Percentiles rank a stretch among this genome's conserved stretches.
These are phyloP conservation scores for Drosophila pallidifrons DNA, from an alignment of 1,140 invertebrate species.

Conservation along the genomic window DNA sequence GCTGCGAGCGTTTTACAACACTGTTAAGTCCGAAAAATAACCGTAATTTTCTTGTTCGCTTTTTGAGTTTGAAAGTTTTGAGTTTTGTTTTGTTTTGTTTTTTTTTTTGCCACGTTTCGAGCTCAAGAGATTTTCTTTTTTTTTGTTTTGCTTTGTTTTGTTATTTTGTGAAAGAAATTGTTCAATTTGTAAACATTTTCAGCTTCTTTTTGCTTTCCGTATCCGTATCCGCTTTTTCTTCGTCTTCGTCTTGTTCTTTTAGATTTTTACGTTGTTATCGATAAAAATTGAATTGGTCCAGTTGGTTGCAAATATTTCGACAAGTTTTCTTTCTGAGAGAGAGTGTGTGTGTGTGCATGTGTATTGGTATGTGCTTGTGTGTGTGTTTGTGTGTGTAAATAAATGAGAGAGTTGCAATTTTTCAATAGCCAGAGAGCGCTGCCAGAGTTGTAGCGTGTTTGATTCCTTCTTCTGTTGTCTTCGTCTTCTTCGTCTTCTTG, in stretches of 20 bases:
- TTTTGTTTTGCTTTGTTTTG: conserved; percentile 10
- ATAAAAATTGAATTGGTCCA: conserved; percentile 82
- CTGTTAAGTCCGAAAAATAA: conserved; percentile 50
- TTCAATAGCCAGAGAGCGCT: conserved; percentile 77
- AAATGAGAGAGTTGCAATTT: conserved; percentile 28
- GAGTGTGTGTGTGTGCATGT: conserved; percentile 12
- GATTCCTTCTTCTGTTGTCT: conserved; percentile 22
- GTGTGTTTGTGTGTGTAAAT: conserved; percentile 38
- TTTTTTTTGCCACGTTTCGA: conserved; percentile 27
- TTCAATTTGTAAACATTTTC: conserved; percentile 44
- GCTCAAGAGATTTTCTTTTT: conserved; percentile 28
- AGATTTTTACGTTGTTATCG: conserved; percentile 48
- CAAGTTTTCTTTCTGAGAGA: conserved; percentile 39
- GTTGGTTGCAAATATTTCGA: conserved; percentile 66
- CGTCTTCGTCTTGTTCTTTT: conserved; percentile 31
- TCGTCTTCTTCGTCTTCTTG: conserved; percentile 29
- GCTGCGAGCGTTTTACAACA: conserved; percentile 63
- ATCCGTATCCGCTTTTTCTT: not conserved
- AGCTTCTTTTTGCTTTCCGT: conserved; percentile 22
- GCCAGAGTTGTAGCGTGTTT: conserved; percentile 80
- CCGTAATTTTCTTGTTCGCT: conserved; percentile 34
- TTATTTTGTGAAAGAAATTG: conserved; percentile 38
- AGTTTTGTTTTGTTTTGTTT: conserved; percentile 13
- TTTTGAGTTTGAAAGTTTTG: conserved; percentile 31
- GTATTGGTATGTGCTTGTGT: not conserved